Percentiles rank a stretch among this genome's conserved stretches.
Evolutionary conservation across 2,797 vertebrate genomes (phyloP).

Genomic region (Sitta carolinensis): DNA sequence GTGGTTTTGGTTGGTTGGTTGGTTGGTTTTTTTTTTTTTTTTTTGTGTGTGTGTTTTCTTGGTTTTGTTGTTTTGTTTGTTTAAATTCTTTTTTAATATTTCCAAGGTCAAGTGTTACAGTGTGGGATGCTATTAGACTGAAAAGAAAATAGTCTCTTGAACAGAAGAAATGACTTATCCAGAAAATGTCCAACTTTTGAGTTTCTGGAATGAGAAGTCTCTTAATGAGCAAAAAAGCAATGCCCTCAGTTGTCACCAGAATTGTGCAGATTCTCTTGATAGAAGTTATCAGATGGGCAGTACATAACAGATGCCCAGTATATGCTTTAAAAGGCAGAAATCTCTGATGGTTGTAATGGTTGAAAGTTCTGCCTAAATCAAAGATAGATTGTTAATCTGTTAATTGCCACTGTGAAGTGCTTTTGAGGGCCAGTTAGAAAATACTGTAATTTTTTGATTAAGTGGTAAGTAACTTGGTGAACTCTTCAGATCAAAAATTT

Average conservation of each 20-base stretch:
- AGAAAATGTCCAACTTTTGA: not conserved
- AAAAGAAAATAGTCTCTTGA: not conserved
- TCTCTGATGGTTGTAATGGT: not conserved
- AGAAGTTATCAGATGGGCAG: not conserved
- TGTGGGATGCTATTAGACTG: not conserved
- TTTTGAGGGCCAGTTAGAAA: not conserved
- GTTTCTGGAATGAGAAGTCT: not conserved
- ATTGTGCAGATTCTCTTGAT: not conserved
- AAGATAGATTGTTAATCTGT: not conserved
- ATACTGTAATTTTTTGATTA: not conserved
- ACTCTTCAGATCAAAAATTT: not conserved
- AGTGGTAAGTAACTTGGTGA: not conserved
- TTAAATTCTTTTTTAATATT: not conserved
- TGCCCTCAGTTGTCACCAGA: not conserved
- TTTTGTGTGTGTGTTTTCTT: not conserved
- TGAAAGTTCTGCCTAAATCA: not conserved
- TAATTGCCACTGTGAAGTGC: not conserved
- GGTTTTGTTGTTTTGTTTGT: not conserved
- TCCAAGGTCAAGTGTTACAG: not conserved
- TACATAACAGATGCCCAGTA: not conserved
- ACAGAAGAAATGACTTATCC: not conserved
- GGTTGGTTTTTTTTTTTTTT: accelerated
- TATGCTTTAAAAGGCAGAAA: not conserved
- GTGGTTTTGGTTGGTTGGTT: not conserved
- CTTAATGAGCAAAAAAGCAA: not conserved